Percentiles rank a stretch among this genome's conserved stretches.
Evolutionary conservation across 2,113 vertebrate species (phyloP).

Genomic region (Prochilodus magdalenae): DNA sequence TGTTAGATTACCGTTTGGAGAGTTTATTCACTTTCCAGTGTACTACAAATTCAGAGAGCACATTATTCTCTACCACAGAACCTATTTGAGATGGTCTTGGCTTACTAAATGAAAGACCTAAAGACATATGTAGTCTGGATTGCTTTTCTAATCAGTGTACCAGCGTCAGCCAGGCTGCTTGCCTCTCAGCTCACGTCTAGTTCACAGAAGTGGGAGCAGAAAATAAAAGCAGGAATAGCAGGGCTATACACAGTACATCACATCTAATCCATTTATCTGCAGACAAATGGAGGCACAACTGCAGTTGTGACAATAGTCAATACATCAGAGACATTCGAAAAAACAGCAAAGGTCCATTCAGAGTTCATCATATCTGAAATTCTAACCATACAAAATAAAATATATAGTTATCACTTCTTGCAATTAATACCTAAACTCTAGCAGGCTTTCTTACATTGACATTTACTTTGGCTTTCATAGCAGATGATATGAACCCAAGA

Average conservation of each 20-base stretch:
- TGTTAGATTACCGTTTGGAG: background rate
- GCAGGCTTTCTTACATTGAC: no score
- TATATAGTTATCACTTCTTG: no score
- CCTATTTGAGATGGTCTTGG: background rate
- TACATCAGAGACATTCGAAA: background rate
- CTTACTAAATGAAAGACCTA: background rate
- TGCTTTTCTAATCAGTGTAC: background rate
- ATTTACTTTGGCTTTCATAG: no score
- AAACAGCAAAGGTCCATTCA: no score
- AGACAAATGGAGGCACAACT: background rate
- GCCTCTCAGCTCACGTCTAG: constrained; percentile 4
- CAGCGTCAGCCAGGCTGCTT: background rate
- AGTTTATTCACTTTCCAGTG: background rate
- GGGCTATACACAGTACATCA: background rate
- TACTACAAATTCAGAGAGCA: background rate
- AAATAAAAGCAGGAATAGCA: background rate
- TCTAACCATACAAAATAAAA: no score
- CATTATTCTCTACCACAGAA: background rate
- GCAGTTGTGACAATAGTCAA: background rate
- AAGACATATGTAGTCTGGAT: background rate
- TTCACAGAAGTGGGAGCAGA: background rate
- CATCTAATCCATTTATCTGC: background rate
- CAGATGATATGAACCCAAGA: no score
- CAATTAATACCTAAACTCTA: no score
- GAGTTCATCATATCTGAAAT: no score